These are phyloP conservation scores for Palythoa grandiflora DNA, from an alignment of 92 coral and sea anemone species.

Conservation along the genomic window DNA sequence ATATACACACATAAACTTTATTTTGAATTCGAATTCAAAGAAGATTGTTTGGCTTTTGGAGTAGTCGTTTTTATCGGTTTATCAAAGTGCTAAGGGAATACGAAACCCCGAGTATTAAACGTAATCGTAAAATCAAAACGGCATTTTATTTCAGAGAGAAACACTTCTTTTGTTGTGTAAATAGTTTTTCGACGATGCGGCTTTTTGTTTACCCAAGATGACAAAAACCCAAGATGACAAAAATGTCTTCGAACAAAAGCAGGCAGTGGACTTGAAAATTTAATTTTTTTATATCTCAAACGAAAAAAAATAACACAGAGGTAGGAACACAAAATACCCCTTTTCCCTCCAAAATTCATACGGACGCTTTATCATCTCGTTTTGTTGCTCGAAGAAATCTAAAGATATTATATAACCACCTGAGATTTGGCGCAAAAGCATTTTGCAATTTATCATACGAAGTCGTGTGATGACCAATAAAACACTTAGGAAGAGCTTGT, in stretches of 20 bases:
- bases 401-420: slow-evolving; percentile 7
- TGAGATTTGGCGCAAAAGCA: neutral
- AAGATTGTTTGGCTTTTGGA: too few relatives aligned
- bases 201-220: slow-evolving; percentile 27
- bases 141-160: neutral
- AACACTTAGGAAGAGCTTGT: neutral
- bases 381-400: neutral
- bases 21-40: neutral
- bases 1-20: neutral
- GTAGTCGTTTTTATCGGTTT: neutral
- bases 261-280: neutral
- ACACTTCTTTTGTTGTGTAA: slow-evolving; percentile 13
- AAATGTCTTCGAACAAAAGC: slow-evolving; percentile 2
- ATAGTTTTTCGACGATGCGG: slow-evolving; percentile 33
- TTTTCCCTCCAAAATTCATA: neutral
- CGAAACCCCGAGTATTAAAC: neutral
- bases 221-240: slow-evolving; percentile 13
- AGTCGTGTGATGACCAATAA: slow-evolving; percentile 29
- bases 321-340: too few relatives aligned
- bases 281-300: neutral
- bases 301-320: too few relatives aligned
- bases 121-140: neutral
- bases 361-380: neutral
- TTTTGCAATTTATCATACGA: neutral
- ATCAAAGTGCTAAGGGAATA: neutral